phyloP scores from a whole-genome alignment of 2,797 vertebrate species.

The Vespertilio murinus region DNA sequence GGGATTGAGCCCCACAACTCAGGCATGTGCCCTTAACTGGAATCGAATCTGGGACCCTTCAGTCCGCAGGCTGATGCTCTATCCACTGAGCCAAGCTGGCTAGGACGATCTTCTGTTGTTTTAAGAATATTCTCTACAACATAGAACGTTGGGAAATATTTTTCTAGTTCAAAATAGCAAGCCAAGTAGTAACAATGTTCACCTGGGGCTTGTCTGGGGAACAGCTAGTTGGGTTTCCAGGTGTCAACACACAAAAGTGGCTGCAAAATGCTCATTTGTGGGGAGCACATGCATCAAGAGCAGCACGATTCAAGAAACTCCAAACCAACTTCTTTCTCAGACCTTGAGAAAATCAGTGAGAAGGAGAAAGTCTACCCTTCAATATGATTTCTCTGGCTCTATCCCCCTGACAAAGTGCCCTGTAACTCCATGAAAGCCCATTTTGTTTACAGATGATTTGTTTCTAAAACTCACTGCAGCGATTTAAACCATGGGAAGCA shows the following conservation, averaged over 20 bases:
- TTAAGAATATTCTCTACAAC: background rate
- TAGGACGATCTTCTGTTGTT: background rate
- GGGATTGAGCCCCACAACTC: too few relatives aligned
- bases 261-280: background rate
- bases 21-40: too few relatives aligned
- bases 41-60: too few relatives aligned
- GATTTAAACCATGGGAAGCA: slow-evolving; percentile 3
- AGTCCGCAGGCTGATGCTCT: too few relatives aligned
- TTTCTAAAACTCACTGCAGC: slow-evolving; percentile 40
- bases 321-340: background rate
- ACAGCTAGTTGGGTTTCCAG: background rate
- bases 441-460: slow-evolving; percentile 41
- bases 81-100: too few relatives aligned
- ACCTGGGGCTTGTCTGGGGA: background rate
- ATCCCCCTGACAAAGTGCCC: background rate
- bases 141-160: background rate
- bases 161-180: background rate
- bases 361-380: background rate
- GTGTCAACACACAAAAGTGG: background rate
- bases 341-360: background rate
- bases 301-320: background rate
- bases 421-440: slow-evolving; percentile 24
- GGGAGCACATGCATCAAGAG: background rate
- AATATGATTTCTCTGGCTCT: background rate
- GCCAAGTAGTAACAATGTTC: background rate